These are phyloP conservation scores for Drosophila sp. DNA, from an alignment of 1,140 invertebrate genomes.

Conservation along the genomic window DNA sequence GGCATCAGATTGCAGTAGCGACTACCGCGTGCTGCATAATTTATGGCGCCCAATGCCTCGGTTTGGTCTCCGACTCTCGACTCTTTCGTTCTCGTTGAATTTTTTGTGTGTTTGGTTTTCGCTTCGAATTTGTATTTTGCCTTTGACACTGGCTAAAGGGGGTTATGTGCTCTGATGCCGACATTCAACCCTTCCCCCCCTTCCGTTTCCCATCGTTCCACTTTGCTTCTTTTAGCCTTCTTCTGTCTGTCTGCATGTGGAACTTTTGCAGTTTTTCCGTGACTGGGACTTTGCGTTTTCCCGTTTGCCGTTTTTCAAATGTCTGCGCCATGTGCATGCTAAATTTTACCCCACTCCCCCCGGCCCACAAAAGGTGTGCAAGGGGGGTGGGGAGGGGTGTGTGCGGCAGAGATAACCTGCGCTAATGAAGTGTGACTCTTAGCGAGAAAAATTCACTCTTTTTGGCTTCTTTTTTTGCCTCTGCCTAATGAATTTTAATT, in stretches of 20 bases:
- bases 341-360: slow-evolving; percentile 47
- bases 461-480: neutral
- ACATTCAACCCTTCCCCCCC: slow-evolving; percentile 21
- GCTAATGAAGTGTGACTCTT: slow-evolving; percentile 78
- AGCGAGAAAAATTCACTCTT: slow-evolving; percentile 46
- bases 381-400: slow-evolving; percentile 9
- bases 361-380: neutral
- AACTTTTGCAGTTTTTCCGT: slow-evolving; percentile 79
- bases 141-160: slow-evolving; percentile 74
- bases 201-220: neutral
- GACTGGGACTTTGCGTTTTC: slow-evolving; percentile 66
- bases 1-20: slow-evolving; percentile 73
- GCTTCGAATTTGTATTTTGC: slow-evolving; percentile 74
- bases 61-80: neutral
- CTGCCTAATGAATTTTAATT: neutral
- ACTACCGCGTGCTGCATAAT: slow-evolving; percentile 75
- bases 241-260: slow-evolving; percentile 45
- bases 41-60: slow-evolving; percentile 60
- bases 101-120: slow-evolving; percentile 48
- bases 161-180: slow-evolving; percentile 47
- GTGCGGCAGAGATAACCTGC: slow-evolving; percentile 66
- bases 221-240: neutral
- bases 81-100: neutral
- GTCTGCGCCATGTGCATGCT: slow-evolving; percentile 78
- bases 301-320: slow-evolving; percentile 73